These are phyloP conservation scores for Oreotragus oreotragus DNA, from an alignment of 2,113 vertebrate genomes.

Conservation along the genomic window DNA sequence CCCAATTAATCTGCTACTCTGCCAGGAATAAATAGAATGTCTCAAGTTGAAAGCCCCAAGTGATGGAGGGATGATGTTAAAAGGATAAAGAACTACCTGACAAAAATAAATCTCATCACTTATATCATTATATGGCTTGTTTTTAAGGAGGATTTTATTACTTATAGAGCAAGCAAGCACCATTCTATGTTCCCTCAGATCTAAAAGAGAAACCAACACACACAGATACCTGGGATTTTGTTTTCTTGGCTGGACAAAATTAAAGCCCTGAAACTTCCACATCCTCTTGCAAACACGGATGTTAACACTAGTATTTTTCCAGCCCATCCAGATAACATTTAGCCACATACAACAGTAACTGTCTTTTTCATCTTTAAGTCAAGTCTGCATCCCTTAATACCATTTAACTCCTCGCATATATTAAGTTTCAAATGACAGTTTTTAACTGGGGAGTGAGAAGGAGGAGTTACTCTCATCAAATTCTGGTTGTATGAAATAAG, in stretches of 20 bases:
- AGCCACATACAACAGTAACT: slow-evolving; percentile 6
- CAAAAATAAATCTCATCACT: slow-evolving; percentile 36
- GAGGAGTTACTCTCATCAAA: slow-evolving; percentile 80
- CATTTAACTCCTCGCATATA: slow-evolving; percentile 82
- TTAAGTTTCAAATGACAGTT: slow-evolving; percentile 83
- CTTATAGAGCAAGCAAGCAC: not conserved
- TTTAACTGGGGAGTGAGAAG: slow-evolving; percentile 80
- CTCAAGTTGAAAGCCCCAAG: slow-evolving; percentile 31
- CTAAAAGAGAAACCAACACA: slow-evolving; percentile 33
- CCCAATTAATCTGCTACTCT: slow-evolving; percentile 55
- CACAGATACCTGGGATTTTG: slow-evolving; percentile 46
- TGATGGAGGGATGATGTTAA: not conserved
- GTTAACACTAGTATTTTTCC: slow-evolving; percentile 15
- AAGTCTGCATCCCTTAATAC: slow-evolving; percentile 61
- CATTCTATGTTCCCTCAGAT: not conserved
- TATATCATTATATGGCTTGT: not conserved
- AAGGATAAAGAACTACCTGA: slow-evolving; percentile 5
- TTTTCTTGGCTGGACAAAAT: slow-evolving; percentile 52
- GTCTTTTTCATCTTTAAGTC: slow-evolving; percentile 59
- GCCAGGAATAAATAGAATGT: slow-evolving; percentile 41
- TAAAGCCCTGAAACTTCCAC: slow-evolving; percentile 38
- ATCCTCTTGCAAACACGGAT: slow-evolving; percentile 40
- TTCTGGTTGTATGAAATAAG: slow-evolving; percentile 83
- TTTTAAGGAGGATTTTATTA: slow-evolving; percentile 25
- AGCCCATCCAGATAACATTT: slow-evolving; percentile 9